These are phyloP conservation scores for Pterocles gutturalis DNA, from an alignment of 2,113 vertebrate genomes.

Conservation along the genomic window DNA sequence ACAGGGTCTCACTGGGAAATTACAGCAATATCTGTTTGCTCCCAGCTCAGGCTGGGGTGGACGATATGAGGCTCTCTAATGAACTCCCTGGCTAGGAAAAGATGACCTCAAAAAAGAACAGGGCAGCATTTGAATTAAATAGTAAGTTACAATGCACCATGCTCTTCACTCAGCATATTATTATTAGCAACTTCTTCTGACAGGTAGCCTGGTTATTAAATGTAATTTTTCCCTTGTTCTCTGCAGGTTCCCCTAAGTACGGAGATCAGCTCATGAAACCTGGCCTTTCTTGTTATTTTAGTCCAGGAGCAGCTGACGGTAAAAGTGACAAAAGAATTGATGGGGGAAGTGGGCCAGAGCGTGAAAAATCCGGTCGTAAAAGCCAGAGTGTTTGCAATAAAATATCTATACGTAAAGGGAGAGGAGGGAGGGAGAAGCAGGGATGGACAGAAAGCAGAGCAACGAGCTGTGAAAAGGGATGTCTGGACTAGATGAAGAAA, in stretches of 20 bases:
- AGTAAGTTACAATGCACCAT: background rate
- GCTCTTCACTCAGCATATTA: background rate
- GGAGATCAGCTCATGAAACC: background rate
- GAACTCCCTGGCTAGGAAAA: background rate
- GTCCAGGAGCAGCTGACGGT: slow-evolving; percentile 18
- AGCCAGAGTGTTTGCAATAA: slow-evolving; percentile 59
- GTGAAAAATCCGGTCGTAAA: slow-evolving; percentile 52
- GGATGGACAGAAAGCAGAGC: slow-evolving; percentile 50
- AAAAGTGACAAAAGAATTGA: slow-evolving; percentile 60
- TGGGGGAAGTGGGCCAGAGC: background rate
- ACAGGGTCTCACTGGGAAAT: background rate
- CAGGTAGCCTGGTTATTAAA: background rate
- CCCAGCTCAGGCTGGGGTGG: background rate
- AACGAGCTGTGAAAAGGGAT: background rate
- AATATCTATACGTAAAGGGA: slow-evolving; percentile 47
- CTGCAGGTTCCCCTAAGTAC: background rate
- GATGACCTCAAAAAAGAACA: background rate
- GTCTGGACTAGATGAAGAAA: background rate
- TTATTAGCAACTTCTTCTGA: background rate
- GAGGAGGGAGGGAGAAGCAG: background rate
- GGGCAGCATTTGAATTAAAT: background rate
- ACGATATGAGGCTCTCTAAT: background rate
- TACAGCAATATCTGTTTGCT: background rate
- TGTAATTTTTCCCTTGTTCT: background rate
- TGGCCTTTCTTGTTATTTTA: slow-evolving; percentile 30